Percentiles rank a stretch among this genome's conserved stretches.
Conservation (phyloP, 1,140 invertebrate genomes). For the Sycophaga agraensis region DNA sequence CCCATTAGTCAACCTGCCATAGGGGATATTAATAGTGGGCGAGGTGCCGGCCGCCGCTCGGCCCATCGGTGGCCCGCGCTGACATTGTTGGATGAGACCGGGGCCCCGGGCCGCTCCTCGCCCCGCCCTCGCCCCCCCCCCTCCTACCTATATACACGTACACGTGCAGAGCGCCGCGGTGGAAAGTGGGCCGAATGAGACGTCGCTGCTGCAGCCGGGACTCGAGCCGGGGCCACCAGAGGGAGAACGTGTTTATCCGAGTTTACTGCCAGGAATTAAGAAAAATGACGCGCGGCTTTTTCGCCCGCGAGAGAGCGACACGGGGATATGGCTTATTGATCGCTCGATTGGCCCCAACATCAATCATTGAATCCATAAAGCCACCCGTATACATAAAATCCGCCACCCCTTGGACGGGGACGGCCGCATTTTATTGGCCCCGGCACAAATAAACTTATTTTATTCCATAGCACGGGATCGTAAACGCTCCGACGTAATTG, state of each 20-base stretch:
- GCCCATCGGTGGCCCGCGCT: slow-evolving; percentile 19
- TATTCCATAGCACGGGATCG: no score
- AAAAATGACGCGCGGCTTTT: slow-evolving; percentile 25
- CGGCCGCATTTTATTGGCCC: no score
- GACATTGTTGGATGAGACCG: slow-evolving; percentile 51
- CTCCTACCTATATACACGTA: no score
- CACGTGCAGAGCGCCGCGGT: neutral
- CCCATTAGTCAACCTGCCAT: slow-evolving; percentile 55
- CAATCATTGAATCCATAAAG: no score
- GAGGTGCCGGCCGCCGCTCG: slow-evolving; percentile 13
- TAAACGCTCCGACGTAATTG: no score
- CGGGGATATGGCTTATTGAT: slow-evolving; percentile 27
- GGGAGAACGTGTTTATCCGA: slow-evolving; percentile 6
- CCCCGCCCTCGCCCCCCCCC: no score
- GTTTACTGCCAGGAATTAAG: slow-evolving; percentile 22
- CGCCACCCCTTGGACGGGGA: no score
- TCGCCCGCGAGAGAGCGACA: neutral
- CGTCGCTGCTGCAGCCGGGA: neutral
- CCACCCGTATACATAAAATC: no score
- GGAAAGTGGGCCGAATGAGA: slow-evolving; percentile 19
- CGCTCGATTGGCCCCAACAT: slow-evolving; percentile 8
- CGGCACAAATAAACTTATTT: no score
- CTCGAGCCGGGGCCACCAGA: neutral
- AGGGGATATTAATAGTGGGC: slow-evolving; percentile 49
- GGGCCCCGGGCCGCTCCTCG: no score